Evolutionary conservation across 2,113 vertebrate species (phyloP).

Genomic region (Panthera leo): DNA sequence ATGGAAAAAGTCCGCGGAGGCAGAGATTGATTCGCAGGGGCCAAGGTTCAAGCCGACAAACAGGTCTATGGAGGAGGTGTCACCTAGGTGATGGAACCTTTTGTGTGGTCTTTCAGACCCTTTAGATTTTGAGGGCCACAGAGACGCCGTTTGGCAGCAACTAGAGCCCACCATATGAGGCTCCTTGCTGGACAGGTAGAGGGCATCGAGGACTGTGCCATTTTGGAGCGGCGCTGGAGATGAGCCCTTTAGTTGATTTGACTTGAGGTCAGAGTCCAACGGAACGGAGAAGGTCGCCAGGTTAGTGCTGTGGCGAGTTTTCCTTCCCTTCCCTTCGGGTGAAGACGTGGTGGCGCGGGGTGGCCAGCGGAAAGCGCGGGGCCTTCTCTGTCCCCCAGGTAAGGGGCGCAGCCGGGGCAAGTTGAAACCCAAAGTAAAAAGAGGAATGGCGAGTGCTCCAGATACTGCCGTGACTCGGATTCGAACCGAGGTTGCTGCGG

Average conservation of each 20-base stretch:
- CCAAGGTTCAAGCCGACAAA: background rate
- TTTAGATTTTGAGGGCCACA: background rate
- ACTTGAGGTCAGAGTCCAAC: no score
- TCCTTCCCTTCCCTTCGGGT: background rate
- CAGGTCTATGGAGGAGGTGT: background rate
- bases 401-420: background rate
- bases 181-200: background rate
- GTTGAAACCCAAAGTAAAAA: no score
- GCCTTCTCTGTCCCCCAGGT: background rate
- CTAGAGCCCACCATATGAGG: no score
- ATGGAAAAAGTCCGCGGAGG: no score
- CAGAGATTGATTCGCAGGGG: background rate
- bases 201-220: background rate
- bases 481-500: slow-evolving; percentile 88
- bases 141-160: background rate
- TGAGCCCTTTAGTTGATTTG: background rate
- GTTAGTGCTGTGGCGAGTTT: background rate
- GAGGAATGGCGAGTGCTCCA: no score
- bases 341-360: background rate
- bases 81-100: background rate
- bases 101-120: background rate
- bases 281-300: background rate
- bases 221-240: background rate
- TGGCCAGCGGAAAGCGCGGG: background rate
- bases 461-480: slow-evolving; percentile 85